Conservation (phyloP, 2,797 vertebrate species). For the Margarornis squamiger region DNA sequence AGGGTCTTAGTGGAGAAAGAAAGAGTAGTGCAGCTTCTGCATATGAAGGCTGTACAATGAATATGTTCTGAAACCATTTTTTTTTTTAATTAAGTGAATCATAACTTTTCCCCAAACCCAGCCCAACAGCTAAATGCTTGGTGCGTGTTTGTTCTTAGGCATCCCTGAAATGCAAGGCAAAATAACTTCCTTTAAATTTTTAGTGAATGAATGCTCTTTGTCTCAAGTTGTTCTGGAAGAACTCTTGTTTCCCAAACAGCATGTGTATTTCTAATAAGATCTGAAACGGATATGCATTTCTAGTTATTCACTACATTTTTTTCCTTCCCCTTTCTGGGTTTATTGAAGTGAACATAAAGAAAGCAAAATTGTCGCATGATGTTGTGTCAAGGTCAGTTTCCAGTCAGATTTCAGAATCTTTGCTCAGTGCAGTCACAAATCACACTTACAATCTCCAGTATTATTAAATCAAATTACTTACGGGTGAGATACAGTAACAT, state of each 20-base stretch:
- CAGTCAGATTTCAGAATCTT: neutral
- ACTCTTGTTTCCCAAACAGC: neutral
- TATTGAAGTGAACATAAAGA: neutral
- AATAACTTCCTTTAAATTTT: neutral
- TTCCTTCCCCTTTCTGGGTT: neutral
- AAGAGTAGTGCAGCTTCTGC: neutral
- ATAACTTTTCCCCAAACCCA: neutral
- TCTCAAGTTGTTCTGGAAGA: neutral
- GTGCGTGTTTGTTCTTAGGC: neutral
- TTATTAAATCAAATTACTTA: constrained; percentile 58
- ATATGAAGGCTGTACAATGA: neutral
- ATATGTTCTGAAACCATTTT: neutral
- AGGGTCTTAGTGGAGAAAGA: neutral
- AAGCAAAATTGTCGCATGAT: neutral
- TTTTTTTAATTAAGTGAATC: neutral
- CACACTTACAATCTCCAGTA: constrained; percentile 12
- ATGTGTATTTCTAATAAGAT: neutral
- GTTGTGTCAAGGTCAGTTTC: constrained; percentile 10
- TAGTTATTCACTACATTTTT: neutral
- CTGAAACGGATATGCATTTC: neutral
- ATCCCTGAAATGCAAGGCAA: neutral
- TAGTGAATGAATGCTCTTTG: neutral
- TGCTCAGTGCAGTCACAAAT: constrained; percentile 9
- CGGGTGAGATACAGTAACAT: constrained; percentile 22
- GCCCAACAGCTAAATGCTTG: neutral